A percentile compares a stretch with the other conserved stretches of the same genome.
These are phyloP conservation scores for Nematolebias whitei DNA, from an alignment of 2,113 vertebrate genomes.

Conservation along the genomic window DNA sequence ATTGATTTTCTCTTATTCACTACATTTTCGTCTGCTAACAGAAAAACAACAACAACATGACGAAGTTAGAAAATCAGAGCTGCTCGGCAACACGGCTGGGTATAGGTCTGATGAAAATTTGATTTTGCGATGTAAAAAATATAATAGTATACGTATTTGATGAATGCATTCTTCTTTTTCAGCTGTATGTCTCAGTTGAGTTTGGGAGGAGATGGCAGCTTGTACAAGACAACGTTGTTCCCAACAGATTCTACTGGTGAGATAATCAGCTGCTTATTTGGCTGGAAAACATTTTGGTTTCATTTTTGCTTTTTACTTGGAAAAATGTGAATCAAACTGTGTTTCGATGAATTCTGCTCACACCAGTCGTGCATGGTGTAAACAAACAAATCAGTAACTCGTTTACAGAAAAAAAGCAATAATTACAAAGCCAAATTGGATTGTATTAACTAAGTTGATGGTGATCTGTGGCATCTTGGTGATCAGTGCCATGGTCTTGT, in stretches of 20 bases:
- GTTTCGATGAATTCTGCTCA: no score
- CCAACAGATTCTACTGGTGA: constrained; percentile 98
- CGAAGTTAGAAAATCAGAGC: constrained; percentile 22
- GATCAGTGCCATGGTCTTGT: no score
- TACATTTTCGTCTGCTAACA: constrained; percentile 1
- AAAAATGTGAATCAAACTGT: no score
- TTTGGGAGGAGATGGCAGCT: constrained; percentile 95
- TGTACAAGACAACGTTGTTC: constrained; percentile 87
- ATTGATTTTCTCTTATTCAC: constrained; percentile 19
- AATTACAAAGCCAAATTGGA: no score
- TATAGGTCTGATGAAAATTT: constrained; percentile 35
- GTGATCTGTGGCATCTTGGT: no score
- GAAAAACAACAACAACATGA: constrained; percentile 16
- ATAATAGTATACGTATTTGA: constrained; percentile 19
- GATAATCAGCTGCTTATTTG: constrained; percentile 38
- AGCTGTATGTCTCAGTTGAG: constrained; percentile 93
- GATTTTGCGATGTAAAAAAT: constrained; percentile 14
- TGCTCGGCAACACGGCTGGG: constrained; percentile 36
- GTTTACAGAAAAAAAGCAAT: no score
- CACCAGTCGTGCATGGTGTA: no score
- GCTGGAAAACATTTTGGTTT: no score
- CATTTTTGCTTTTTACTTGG: no score
- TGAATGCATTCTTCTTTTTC: constrained; percentile 51
- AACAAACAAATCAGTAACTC: no score
- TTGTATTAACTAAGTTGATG: no score